phyloP scores from a whole-genome alignment of 2,113 vertebrate genomes.

The Nestor notabilis region DNA sequence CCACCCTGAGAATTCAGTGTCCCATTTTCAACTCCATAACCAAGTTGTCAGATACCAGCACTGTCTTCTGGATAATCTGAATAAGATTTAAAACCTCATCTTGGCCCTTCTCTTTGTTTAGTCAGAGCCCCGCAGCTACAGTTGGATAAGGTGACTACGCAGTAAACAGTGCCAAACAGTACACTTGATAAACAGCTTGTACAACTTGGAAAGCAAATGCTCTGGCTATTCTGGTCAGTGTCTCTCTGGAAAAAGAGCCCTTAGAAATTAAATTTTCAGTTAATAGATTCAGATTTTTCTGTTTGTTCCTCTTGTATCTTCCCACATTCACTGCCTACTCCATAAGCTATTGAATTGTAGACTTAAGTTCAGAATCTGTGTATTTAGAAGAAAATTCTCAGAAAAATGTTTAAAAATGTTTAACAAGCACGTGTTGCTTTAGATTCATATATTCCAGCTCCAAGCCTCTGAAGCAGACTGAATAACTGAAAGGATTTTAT shows the following conservation, averaged over 20 bases:
- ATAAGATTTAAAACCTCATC: neutral
- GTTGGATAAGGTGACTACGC: neutral
- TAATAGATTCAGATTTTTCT: neutral
- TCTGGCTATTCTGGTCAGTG: neutral
- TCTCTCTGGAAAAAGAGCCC: neutral
- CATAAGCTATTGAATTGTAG: neutral
- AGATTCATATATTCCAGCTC: neutral
- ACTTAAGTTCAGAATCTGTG: neutral
- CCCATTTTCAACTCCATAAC: neutral
- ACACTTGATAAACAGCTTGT: neutral
- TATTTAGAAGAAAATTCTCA: neutral
- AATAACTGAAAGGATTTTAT: neutral
- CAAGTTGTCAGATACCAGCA: neutral
- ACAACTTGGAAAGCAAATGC: accelerated
- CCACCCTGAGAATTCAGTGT: neutral
- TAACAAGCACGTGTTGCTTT: neutral
- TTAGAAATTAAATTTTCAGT: neutral
- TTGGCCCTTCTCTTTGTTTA: neutral
- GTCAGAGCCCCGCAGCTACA: neutral
- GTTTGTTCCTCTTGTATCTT: neutral
- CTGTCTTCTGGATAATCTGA: neutral
- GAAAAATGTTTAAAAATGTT: neutral
- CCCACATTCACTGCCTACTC: neutral
- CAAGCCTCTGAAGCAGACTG: neutral
- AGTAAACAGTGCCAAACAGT: neutral